Base-by-base conservation (phyloP, 2,888 invertebrate genomes). In the Drosophila atripex region DNA sequence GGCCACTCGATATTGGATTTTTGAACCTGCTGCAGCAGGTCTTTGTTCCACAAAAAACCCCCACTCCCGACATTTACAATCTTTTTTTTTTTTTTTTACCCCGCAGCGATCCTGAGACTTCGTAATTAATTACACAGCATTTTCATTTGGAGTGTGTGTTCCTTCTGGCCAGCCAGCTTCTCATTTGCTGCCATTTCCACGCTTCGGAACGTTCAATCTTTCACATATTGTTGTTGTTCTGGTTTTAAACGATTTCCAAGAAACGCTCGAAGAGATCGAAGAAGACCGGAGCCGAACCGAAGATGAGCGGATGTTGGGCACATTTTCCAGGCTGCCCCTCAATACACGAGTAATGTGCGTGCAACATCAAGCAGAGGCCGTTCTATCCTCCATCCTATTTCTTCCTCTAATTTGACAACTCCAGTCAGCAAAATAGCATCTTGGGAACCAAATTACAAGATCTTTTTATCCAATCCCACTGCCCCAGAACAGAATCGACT, bases 61-160 rank as follows among this genome's bases (percentile, higher is more conserved):
- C 53, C 25, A 54, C 57, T 21, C 50, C 23, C 35, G 28, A 28
- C 28, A 28, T 28, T 28, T 28, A 28, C 28, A 28, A 28, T 28
- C 28, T n/a, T 39, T 39, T 39, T 14, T 14, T n/a, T 35, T 56
- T 39, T 47, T 47, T 30, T 23, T 35, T 0, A 43, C 41, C 49
- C 63, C 61, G 11, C 46, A 47, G 47, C 58, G 66, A 59, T 73
- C 70, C 53, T 66, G 58, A 25, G 50, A 66, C 71, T 65, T 71
- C 64, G 73, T 77, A 78, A 86, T 88, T 86, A 87, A 88, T 88
- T 87, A 88, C 77, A 79, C 80, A 80, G 80, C 83, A 84, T 86
- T 88, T 84, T 82, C 80, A 86, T 89, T 82, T 84, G 84, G 76
- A 78, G 75, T 65, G 56, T 18, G 38, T 21, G 43, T 53, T 35